phyloP scores from a whole-genome alignment of 2,113 vertebrate genomes.

The Phrynosoma platyrhinos region DNA sequence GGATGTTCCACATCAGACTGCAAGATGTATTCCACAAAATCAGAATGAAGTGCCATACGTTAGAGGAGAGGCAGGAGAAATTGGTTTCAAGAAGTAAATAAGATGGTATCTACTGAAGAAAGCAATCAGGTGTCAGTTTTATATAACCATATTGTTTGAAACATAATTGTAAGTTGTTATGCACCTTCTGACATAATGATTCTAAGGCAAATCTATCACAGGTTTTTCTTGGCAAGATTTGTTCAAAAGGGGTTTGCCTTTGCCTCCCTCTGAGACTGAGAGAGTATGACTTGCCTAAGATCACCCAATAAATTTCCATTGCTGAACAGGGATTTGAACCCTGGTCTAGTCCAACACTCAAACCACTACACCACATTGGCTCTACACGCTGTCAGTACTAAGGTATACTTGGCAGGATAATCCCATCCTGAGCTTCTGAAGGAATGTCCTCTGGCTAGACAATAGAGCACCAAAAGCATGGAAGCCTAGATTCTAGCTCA shows the following conservation, averaged over 20 bases:
- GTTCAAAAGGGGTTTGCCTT: no score
- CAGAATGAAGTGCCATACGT: not conserved
- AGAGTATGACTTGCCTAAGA: no score
- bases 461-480: not conserved
- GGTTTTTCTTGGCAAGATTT: no score
- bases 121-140: not conserved
- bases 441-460: constrained; percentile 3
- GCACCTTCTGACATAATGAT: no score
- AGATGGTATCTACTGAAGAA: rapidly evolving
- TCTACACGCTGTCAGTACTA: not conserved
- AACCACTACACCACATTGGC: no score
- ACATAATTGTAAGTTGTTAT: not conserved
- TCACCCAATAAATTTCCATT: no score
- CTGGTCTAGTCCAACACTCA: no score
- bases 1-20: not conserved
- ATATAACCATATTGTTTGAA: not conserved
- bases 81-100: not conserved
- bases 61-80: not conserved
- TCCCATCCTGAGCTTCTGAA: constrained; percentile 16
- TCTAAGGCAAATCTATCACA: no score
- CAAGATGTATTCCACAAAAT: not conserved
- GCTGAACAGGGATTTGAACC: no score
- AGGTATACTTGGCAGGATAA: not conserved
- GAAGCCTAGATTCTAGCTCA: constrained; percentile 36
- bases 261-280: no score